Conservation (phyloP, 2,797 vertebrate species). For the Aphelocoma californica region DNA sequence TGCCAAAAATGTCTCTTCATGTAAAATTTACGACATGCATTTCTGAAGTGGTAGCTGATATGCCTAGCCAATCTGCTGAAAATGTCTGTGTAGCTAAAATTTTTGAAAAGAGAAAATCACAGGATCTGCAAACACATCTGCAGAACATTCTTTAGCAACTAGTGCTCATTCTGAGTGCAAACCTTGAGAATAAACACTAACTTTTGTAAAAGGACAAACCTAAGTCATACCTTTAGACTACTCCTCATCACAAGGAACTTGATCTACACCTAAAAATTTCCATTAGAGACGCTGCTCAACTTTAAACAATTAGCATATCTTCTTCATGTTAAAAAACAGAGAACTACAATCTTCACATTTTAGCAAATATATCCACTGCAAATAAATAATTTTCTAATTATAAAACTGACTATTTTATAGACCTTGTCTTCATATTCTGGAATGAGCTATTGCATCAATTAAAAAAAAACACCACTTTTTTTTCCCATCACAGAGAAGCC, state of each 20-base stretch:
- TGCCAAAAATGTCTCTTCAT: background rate
- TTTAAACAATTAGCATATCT: background rate
- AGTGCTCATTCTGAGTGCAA: background rate
- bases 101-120: slow-evolving; percentile 50
- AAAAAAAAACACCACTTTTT: background rate
- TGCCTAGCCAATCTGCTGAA: slow-evolving; percentile 20
- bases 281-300: background rate
- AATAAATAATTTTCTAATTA: slow-evolving; percentile 59
- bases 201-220: background rate
- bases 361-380: background rate
- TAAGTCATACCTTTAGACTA: background rate
- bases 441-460: slow-evolving; percentile 36
- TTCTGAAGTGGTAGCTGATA: slow-evolving; percentile 52
- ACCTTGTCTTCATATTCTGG: slow-evolving; percentile 23
- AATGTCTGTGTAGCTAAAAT: slow-evolving; percentile 24
- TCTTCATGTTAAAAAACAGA: background rate
- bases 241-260: background rate
- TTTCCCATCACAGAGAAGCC: background rate
- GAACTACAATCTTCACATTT: background rate
- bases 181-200: background rate
- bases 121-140: slow-evolving; percentile 37
- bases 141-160: background rate
- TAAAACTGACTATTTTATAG: slow-evolving; percentile 40
- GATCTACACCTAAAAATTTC: background rate
- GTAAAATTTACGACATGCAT: background rate